Evolutionary conservation across 2,888 invertebrate genomes (phyloP), one percentile per base, ranked within the genome.

Genomic region (Lithosia quadra): DNA sequence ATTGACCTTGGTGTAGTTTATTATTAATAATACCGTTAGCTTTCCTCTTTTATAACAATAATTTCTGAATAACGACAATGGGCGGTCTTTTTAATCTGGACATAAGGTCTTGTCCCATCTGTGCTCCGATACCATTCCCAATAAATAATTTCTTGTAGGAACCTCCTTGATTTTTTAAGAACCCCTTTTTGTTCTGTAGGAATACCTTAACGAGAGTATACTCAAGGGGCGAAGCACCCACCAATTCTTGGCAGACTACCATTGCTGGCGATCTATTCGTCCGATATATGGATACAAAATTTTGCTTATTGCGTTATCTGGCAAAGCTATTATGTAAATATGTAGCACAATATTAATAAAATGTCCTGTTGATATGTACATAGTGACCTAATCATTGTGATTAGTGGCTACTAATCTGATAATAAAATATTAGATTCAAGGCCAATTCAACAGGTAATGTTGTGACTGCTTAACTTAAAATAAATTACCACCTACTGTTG

Each of bases 1-100:
- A 15, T 55, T 66, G 66, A 66, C 53, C 34, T 65, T 36, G 34
- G n/a, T 36, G 36, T 57, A 28, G n/a, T 60, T 60, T 24, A 22
- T 22, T 39, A 39, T 60, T 60, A 2, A 2, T 22, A n/a, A 36
- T 39, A 0, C 13, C 15, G 39, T 5, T 18, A 18, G 5, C 1
- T 11, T 5, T 11, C 1, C 10, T 28, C 5, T 28, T 28, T 28
- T 28, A 28, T 28, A 28, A 28, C n/a, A n/a, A n/a, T n/a, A n/a
- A n/a, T n/a, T n/a, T n/a, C n/a, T n/a, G n/a, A n/a, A n/a, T 28
- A 5, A 28, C 5, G 28, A 28, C 5, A 5, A 28, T 28, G 5
- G 28, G 28, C 5, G 28, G 28, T 28, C n/a, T n/a, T 28, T 4
- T 28, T 28, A 28, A 28, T 28, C 28, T 28, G 28, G 28, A 28